Evolutionary conservation across 2,888 invertebrate genomes (phyloP).

Genomic region (Vandiemenella viatica): DNA sequence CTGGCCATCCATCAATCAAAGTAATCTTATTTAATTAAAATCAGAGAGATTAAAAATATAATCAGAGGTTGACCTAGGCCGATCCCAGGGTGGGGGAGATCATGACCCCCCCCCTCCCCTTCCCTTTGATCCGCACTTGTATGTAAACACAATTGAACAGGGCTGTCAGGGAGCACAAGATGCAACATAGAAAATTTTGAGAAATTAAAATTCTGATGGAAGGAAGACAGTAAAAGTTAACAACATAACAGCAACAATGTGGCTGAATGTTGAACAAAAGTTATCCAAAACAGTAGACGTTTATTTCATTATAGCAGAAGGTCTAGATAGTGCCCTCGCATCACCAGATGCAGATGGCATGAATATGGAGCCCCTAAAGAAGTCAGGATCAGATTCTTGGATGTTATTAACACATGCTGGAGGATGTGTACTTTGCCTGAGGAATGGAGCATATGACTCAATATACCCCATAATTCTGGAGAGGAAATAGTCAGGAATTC

Average conservation of each 20-base stretch:
- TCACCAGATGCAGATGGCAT: neutral
- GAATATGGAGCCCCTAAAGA: slow-evolving; percentile 1
- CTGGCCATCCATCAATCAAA: too few relatives aligned
- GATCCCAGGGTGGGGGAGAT: too few relatives aligned
- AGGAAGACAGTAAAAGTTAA: neutral
- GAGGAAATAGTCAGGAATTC: too few relatives aligned
- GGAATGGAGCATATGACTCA: neutral
- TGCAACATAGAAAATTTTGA: neutral
- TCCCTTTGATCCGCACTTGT: too few relatives aligned
- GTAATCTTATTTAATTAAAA: too few relatives aligned
- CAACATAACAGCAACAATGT: neutral
- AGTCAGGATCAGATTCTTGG: neutral
- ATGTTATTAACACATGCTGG: too few relatives aligned
- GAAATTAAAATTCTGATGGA: neutral
- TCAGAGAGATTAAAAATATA: too few relatives aligned
- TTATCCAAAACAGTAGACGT: neutral
- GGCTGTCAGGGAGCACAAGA: neutral
- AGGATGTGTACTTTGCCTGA: neutral
- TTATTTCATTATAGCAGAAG: neutral
- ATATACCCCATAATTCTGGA: neutral
- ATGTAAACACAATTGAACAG: neutral
- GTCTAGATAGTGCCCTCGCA: neutral
- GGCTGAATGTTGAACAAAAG: neutral
- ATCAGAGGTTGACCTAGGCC: too few relatives aligned
- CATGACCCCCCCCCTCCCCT: too few relatives aligned